Conservation (phyloP, 2,888 invertebrate species). For the Hypomecis punctinalis region DNA sequence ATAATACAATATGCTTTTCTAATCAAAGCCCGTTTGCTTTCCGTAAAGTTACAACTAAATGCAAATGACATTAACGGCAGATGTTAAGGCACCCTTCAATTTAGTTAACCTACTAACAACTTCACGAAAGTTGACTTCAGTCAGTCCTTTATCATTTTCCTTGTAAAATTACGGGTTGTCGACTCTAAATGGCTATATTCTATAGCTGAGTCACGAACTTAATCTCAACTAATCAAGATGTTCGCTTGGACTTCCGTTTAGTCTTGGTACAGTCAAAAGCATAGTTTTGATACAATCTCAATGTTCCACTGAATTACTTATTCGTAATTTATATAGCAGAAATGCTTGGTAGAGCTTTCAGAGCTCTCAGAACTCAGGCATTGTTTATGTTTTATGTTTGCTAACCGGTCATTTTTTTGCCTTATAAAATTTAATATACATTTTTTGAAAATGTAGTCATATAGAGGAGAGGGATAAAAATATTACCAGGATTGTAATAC, state of each 20-base stretch:
- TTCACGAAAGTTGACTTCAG: slow-evolving; percentile 47
- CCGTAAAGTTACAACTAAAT: slow-evolving; percentile 42
- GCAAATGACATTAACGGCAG: slow-evolving; percentile 53
- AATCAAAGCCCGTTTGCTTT: slow-evolving; percentile 10
- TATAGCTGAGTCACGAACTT: slow-evolving; percentile 29
- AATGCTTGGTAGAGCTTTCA: too few species aligned
- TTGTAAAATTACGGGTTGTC: slow-evolving; percentile 26
- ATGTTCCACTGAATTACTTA: too few species aligned
- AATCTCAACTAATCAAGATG: slow-evolving; percentile 31
- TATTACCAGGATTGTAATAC: too few species aligned
- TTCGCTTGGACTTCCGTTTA: slow-evolving; percentile 16
- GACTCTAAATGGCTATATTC: slow-evolving; percentile 22
- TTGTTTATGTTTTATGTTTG: too few species aligned
- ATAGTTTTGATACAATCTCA: too few species aligned
- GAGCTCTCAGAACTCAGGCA: too few species aligned
- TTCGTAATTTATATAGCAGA: too few species aligned
- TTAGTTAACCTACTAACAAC: slow-evolving; percentile 51
- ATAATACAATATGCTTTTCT: not conserved
- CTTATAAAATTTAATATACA: too few species aligned
- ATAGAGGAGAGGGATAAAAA: too few species aligned
- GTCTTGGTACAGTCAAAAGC: not conserved
- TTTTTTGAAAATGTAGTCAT: too few species aligned
- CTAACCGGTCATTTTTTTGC: too few species aligned
- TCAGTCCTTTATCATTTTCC: slow-evolving; percentile 48
- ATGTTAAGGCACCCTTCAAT: slow-evolving; percentile 50